Evolutionary conservation across 2,797 vertebrate species (phyloP).

Genomic region (Microtus agrestis): DNA sequence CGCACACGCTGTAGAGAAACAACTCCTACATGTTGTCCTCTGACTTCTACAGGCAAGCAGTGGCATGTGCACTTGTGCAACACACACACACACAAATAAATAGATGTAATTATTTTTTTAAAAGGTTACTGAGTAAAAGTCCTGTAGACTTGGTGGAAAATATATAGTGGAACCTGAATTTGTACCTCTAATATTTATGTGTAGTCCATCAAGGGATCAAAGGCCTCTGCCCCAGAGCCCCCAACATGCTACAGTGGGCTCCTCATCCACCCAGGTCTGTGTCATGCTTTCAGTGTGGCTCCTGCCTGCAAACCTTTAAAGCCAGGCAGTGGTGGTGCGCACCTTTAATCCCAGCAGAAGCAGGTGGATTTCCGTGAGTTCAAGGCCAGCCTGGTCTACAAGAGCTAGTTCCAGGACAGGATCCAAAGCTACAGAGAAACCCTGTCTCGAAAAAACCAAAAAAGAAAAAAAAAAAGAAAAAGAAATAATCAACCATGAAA

Average conservation of each 20-base stretch:
- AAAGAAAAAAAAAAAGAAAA: no score
- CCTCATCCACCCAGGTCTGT: constrained; percentile 67
- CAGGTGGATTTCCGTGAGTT: no score
- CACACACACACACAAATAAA: not conserved
- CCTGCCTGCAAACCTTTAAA: constrained; percentile 61
- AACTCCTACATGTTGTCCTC: not conserved
- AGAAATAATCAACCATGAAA: no score
- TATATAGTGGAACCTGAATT: constrained; percentile 4
- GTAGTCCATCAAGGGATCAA: constrained; percentile 39
- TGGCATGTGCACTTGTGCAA: not conserved
- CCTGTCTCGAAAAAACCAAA: no score
- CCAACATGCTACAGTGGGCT: constrained; percentile 5
- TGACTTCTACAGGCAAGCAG: not conserved
- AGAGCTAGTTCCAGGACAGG: no score
- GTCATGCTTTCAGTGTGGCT: constrained; percentile 54
- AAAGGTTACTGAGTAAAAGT: constrained; percentile 3
- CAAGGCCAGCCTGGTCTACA: no score
- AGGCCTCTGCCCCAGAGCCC: not conserved
- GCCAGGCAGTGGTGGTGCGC: no score
- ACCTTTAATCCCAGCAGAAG: no score
- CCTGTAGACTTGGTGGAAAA: constrained; percentile 53
- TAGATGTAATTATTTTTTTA: not conserved
- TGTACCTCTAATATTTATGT: constrained; percentile 7
- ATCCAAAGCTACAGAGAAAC: no score
- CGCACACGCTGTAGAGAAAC: not conserved